Evolutionary conservation across 1,140 invertebrate species (phyloP).

Genomic region (Bombus consobrinus): DNA sequence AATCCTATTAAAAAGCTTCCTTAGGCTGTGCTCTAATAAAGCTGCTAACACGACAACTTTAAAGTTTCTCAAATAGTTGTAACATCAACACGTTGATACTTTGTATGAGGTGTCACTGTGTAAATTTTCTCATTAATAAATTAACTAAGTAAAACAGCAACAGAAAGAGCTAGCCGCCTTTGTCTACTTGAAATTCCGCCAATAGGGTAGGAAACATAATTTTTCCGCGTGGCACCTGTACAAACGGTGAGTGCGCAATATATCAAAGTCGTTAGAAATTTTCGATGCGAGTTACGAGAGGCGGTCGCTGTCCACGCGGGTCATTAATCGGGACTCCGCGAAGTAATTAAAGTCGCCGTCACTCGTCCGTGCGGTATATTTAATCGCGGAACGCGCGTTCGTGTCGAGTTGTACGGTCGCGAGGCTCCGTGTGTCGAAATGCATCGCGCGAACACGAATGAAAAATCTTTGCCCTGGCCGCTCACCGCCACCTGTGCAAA

Average conservation of each 20-base stretch:
- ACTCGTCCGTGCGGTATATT: neutral
- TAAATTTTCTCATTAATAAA: no score
- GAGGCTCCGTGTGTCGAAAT: neutral
- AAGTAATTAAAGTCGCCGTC: conserved; percentile 27
- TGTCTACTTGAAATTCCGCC: neutral
- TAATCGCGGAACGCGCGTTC: neutral
- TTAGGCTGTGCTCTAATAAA: no score
- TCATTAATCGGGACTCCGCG: conserved; percentile 1
- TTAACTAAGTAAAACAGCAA: no score
- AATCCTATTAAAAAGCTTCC: no score
- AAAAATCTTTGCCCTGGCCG: conserved; percentile 10
- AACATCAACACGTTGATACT: no score
- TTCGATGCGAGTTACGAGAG: conserved; percentile 21
- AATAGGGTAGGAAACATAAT: neutral
- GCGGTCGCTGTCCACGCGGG: neutral
- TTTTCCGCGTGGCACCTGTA: neutral
- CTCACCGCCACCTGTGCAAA: neutral
- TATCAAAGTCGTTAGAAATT: neutral
- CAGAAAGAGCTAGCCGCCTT: no score
- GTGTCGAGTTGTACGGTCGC: neutral
- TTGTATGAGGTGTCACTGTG: no score
- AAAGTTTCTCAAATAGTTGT: no score
- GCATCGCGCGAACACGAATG: no score
- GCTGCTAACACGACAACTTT: no score
- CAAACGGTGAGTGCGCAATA: neutral